Evolutionary conservation across 2,113 vertebrate genomes (phyloP).

Genomic region (Oreochromis spilurus): DNA sequence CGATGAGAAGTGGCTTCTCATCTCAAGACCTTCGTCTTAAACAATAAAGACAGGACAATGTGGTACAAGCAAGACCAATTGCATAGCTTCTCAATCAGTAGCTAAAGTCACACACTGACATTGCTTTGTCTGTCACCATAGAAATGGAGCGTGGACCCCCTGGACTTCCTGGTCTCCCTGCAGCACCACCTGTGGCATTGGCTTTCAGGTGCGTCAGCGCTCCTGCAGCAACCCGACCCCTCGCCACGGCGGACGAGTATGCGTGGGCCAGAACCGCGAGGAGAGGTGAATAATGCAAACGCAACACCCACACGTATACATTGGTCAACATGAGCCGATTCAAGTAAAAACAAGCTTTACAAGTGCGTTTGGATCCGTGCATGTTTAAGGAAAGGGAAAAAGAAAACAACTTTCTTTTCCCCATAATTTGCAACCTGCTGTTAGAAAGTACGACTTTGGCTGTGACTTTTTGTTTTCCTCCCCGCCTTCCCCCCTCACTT

Average conservation of each 20-base stretch:
- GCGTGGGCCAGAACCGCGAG: slow-evolving; percentile 95
- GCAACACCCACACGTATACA: not conserved
- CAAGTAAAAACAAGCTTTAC: not conserved
- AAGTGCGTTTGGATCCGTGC: not conserved
- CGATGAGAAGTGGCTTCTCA: not conserved
- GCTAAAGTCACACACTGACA: not conserved
- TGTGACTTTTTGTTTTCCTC: not conserved
- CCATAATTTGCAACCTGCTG: slow-evolving; percentile 17
- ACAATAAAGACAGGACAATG: not conserved
- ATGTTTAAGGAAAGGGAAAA: not conserved
- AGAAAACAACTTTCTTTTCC: not conserved
- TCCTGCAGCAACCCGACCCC: slow-evolving; percentile 96
- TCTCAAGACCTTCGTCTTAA: not conserved
- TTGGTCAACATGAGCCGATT: not conserved
- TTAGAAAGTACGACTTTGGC: slow-evolving; percentile 12
- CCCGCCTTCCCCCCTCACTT: not conserved
- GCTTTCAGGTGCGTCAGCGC: slow-evolving; percentile 95
- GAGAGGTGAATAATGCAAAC: slow-evolving; percentile 77
- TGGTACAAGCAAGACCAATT: not conserved
- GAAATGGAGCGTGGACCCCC: slow-evolving; percentile 96
- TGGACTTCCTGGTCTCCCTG: slow-evolving; percentile 96
- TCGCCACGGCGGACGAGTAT: slow-evolving; percentile 90
- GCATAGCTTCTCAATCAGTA: not conserved
- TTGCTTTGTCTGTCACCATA: slow-evolving; percentile 49
- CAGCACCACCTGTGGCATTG: slow-evolving; percentile 95